phyloP scores from a whole-genome alignment of 2,888 invertebrate genomes.

The Lycophotia porphyrea region DNA sequence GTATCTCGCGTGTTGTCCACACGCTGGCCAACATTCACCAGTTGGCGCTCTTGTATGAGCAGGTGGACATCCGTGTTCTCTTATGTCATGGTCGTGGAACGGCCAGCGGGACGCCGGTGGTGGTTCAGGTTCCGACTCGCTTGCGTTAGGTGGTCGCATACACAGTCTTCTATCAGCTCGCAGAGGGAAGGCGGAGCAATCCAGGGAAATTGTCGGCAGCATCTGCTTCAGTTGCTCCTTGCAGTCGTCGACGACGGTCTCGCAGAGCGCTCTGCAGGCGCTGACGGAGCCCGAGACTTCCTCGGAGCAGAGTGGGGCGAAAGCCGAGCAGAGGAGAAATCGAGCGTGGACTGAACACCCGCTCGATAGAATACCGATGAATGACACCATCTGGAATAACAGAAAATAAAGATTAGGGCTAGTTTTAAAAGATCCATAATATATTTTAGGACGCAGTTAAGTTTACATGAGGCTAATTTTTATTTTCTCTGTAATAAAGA shows the following conservation, averaged over 20 bases:
- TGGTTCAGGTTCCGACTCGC: slow-evolving; percentile 85
- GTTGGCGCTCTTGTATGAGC: slow-evolving; percentile 90
- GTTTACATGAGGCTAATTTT: not conserved
- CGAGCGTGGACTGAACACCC: slow-evolving; percentile 95
- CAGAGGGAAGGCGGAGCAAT: slow-evolving; percentile 95
- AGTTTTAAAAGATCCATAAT: not conserved
- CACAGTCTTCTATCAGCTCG: slow-evolving; percentile 93
- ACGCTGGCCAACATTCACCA: slow-evolving; percentile 91
- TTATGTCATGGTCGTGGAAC: slow-evolving; percentile 79
- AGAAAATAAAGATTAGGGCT: slow-evolving; percentile 69
- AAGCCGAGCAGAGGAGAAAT: slow-evolving; percentile 97
- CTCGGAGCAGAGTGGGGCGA: slow-evolving; percentile 97
- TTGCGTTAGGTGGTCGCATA: slow-evolving; percentile 92
- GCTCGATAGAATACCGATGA: slow-evolving; percentile 93
- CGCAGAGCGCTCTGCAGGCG: slow-evolving; percentile 96
- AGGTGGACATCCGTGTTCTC: slow-evolving; percentile 90
- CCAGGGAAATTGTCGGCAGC: slow-evolving; percentile 93
- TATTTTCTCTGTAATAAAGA: slow-evolving; percentile 1
- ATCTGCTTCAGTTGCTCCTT: slow-evolving; percentile 92
- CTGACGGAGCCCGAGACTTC: slow-evolving; percentile 96
- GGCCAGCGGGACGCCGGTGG: slow-evolving; percentile 86
- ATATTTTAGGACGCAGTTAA: not conserved
- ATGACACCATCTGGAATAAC: slow-evolving; percentile 92
- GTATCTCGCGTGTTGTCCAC: slow-evolving; percentile 93
- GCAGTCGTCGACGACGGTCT: slow-evolving; percentile 94